Evolutionary conservation across 2,113 vertebrate species (phyloP).

Genomic region (Hepsetus odoe): DNA sequence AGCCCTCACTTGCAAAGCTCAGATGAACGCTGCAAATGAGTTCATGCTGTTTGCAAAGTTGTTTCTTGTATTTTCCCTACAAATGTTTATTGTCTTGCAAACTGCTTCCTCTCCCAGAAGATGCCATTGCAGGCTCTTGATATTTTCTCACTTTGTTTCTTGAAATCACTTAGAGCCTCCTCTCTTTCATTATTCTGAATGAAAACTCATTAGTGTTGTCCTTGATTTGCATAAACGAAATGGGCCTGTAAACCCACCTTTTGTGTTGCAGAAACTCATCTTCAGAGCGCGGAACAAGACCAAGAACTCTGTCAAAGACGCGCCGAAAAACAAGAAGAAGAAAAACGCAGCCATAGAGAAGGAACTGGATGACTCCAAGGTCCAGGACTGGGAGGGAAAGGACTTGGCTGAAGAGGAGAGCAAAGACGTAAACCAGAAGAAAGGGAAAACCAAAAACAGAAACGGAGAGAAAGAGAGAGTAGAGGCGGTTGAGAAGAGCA

Average conservation of each 20-base stretch:
- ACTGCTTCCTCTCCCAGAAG: slow-evolving; percentile 36
- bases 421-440: slow-evolving; percentile 12
- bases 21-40: neutral
- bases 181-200: slow-evolving; percentile 54
- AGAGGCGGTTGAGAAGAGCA: slow-evolving; percentile 19
- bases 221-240: slow-evolving; percentile 34
- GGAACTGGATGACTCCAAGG: slow-evolving; percentile 65
- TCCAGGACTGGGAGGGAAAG: slow-evolving; percentile 56
- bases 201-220: neutral
- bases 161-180: slow-evolving; percentile 50
- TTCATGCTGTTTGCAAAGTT: neutral
- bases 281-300: slow-evolving; percentile 77
- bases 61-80: slow-evolving; percentile 39
- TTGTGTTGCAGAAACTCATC: slow-evolving; percentile 77
- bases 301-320: slow-evolving; percentile 76
- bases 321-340: slow-evolving; percentile 73
- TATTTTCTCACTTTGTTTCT: slow-evolving; percentile 56
- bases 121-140: slow-evolving; percentile 47
- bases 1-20: neutral
- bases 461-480: slow-evolving; percentile 14
- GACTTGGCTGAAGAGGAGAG: slow-evolving; percentile 51
- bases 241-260: slow-evolving; percentile 36
- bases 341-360: slow-evolving; percentile 60
- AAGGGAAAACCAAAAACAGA: slow-evolving; percentile 24
- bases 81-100: neutral